A percentile compares a stretch with the other conserved stretches of the same genome.
Evolutionary conservation across 2,113 vertebrate genomes (phyloP).

Genomic region (Mystacornis crossleyi): DNA sequence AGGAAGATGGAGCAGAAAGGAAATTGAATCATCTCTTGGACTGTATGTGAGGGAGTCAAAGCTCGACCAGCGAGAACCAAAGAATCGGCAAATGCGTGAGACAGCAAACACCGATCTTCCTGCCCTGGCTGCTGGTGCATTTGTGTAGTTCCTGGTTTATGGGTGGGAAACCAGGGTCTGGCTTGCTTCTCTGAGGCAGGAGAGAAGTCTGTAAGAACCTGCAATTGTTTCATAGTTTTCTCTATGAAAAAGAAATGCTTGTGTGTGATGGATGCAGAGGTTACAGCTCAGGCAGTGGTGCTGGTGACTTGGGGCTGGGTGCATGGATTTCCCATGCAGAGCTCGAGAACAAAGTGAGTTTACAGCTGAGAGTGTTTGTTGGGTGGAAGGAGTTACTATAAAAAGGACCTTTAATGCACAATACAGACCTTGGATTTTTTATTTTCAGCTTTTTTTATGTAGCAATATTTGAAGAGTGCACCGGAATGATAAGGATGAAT

Average conservation of each 20-base stretch:
- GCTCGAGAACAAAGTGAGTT: fast-evolving
- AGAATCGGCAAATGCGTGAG: fast-evolving
- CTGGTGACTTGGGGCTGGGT: not conserved
- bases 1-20: not conserved
- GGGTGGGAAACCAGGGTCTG: not conserved
- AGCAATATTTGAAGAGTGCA: not conserved
- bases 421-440: not conserved
- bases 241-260: not conserved
- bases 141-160: not conserved
- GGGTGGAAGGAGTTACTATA: not conserved
- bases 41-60: not conserved
- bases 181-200: not conserved
- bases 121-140: not conserved
- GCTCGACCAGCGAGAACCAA: not conserved
- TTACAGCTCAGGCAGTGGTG: not conserved
- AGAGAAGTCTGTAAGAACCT: not conserved
- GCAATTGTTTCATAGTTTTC: not conserved
- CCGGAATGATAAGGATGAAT: not conserved
- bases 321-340: not conserved
- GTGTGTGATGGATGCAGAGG: not conserved
- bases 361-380: not conserved
- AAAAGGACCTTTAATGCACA: not conserved
- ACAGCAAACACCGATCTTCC: not conserved
- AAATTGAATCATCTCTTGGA: not conserved
- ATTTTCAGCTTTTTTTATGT: not conserved